Conservation (phyloP, 2,888 invertebrate species). For the Apocheima hispidaria region DNA sequence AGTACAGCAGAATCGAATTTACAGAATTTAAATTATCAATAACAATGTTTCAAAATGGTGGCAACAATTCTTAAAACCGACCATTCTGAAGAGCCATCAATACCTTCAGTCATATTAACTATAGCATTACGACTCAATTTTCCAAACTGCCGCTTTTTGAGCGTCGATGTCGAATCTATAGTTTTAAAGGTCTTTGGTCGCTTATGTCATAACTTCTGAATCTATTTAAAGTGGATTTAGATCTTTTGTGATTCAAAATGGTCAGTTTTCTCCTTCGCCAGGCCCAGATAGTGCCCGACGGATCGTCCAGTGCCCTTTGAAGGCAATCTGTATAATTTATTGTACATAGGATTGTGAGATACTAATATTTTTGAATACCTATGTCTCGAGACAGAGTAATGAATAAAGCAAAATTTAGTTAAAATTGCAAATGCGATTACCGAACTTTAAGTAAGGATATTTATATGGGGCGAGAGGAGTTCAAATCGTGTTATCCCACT, state of each 20-base stretch:
- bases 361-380: constrained; percentile 20
- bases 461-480: neutral
- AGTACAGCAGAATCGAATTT: too few relatives aligned
- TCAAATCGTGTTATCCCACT: neutral
- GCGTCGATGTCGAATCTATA: too few relatives aligned
- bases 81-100: too few relatives aligned
- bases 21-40: too few relatives aligned
- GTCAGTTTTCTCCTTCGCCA: constrained; percentile 1
- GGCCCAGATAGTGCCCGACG: neutral
- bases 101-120: too few relatives aligned
- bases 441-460: neutral
- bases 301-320: constrained; percentile 7
- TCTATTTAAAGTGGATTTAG: too few relatives aligned
- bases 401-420: neutral
- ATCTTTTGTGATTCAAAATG: neutral
- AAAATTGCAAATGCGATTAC: neutral
- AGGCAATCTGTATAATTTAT: constrained; percentile 29
- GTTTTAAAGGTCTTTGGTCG: too few relatives aligned
- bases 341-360: constrained; percentile 29
- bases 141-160: too few relatives aligned
- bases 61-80: too few relatives aligned
- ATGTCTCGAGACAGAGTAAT: neutral
- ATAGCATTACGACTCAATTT: too few relatives aligned
- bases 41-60: too few relatives aligned
- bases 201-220: too few relatives aligned